Evolutionary conservation across 2,888 invertebrate species (phyloP), one percentile per base, ranked within the genome.

Genomic region (Drosophila mayaguana): DNA sequence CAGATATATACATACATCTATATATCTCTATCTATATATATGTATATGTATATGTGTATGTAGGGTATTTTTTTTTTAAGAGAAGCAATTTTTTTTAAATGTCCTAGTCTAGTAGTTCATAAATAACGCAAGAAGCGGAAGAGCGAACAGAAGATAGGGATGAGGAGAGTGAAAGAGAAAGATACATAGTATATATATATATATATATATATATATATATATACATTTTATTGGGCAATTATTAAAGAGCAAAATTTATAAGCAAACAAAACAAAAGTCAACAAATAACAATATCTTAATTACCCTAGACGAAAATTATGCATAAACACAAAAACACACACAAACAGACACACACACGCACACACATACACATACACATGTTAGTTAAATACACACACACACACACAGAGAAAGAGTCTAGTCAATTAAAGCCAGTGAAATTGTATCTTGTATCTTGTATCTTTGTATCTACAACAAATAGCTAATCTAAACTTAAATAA

Each of bases 341-440:
- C 7, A 59, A 28, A 68, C 46, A 46, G 4, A 59, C 22, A 56
- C 16, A 60, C 28, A 64, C 36, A 62, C 20, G 66, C n/a, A 46
- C 32, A 72, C 53, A 64, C 59, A 61, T 40, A 68, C 46, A 28
- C n/a, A 48, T 25, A 51, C 25, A 64, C 20, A 65, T 62, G 32
- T 53, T 65, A 65, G 64, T 63, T 45, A 45, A 65, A 65, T 62
- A 75, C 50, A 68, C 32, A 56, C 42, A 65, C n/a, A 14, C 5
- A 36, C 6, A 32, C 32, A 32, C 32, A 32, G 9, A 32, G 32
- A 18, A 25, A 28, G 20, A 43, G 78, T 86, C 81, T 84, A 84
- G 87, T 87, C 84, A 84, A 84, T 87, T 84, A 84, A 87, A 71
- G 67, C 67, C 83, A 64, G 25, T 63, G 61, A 72, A 73, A 66